A percentile compares a stretch with the other conserved stretches of the same genome.
phyloP scores from a whole-genome alignment of 2,113 vertebrate species.

The Stomatorhinus ivindoensis region DNA sequence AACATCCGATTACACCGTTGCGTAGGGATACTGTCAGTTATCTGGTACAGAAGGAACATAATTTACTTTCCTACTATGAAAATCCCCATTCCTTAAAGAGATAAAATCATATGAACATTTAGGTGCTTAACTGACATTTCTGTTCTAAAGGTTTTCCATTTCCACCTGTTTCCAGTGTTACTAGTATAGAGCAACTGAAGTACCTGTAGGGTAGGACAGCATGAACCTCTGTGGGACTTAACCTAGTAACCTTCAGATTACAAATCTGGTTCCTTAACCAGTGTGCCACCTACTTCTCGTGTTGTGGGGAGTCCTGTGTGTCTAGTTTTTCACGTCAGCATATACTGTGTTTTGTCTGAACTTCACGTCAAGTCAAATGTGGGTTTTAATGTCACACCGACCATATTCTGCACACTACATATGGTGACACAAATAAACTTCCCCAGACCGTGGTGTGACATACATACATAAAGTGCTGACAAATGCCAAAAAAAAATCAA shows the following conservation, averaged over 20 bases:
- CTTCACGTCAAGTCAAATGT: not conserved
- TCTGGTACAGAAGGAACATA: not conserved
- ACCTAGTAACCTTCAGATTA: not conserved
- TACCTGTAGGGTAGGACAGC: not conserved
- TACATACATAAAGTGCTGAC: not conserved
- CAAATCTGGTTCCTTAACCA: not conserved
- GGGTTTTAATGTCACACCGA: not conserved
- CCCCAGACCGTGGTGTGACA: not conserved
- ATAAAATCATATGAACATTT: not conserved
- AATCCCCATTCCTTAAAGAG: not conserved
- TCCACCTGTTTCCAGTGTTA: not conserved
- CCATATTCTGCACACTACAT: not conserved
- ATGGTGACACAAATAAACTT: not conserved
- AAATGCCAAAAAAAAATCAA: not conserved
- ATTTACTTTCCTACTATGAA: not conserved
- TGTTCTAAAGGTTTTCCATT: not conserved
- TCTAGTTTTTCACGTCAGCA: not conserved
- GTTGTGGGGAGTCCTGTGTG: not conserved
- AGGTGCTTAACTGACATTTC: not conserved
- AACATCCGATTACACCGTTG: slow-evolving; percentile 31
- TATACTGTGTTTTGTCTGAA: not conserved
- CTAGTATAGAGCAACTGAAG: not conserved
- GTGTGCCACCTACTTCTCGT: not conserved
- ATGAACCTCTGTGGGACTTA: not conserved
- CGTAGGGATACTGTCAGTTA: not conserved